Evolutionary conservation across 2,113 vertebrate species (phyloP), one percentile per base, ranked within the genome.

Genomic region (Miniopterus natalensis): DNA sequence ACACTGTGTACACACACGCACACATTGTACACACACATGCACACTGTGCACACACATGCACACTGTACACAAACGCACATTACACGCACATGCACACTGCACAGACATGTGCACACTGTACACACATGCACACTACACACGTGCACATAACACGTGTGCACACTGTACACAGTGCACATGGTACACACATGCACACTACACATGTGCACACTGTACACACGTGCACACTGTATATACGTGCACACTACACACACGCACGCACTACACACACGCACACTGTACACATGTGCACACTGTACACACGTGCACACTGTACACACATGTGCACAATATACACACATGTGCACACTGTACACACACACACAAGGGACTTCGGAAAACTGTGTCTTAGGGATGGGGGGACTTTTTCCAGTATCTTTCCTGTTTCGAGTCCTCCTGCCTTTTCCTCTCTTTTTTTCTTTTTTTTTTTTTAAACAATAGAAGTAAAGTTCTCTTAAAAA

Each of bases 401-500:
- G 5, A 53, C 83, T 96, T 90, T 96, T 96, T 92, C 66, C 92
- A 68, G 84, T 88, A n/a, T 93, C 57, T 96, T 91, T 88, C 49
- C 71, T 95, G 96, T 98, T 98, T 68, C 92, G 96, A 97, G 66
- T 84, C 95, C 97, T 79, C 55, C 85, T 97, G 92, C 74, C 88
- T 74, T 65, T 25, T 20, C 65, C 65, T 17, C 57, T 77, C 45
- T 93, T 94, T 95, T 96, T 93, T 97, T 97, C 66, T 20, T 89
- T 97, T 98, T 98, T 95, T 36, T 36, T 86, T 25, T 96, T 71
- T 98, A 88, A 93, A 98, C 31, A 29, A 74, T 98, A 98, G 93
- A 98, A 97, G 88, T 97, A 95, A 98, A 99, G 98, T 98, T 93
- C 71, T 88, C 95, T 97, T 96, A 98, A 98, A 98, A 98, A 98